phyloP scores from a whole-genome alignment of 2,113 vertebrate species.

The Oplegnathus fasciatus region DNA sequence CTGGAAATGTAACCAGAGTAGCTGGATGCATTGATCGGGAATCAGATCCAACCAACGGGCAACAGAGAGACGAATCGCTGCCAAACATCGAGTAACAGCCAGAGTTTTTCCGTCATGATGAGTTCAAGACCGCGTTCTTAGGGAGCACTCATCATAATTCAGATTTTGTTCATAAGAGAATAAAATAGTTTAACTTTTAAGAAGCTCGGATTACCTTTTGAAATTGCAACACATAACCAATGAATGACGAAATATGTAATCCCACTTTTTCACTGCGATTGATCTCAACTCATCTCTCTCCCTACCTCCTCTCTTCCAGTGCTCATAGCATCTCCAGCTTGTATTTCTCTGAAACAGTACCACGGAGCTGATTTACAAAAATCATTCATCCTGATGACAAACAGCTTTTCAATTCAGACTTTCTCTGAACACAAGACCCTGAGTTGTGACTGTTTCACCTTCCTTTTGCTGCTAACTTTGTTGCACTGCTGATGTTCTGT shows the following conservation, averaged over 20 bases:
- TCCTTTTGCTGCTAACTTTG: not conserved
- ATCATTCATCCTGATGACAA: conserved; percentile 1
- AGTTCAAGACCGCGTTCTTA: not conserved
- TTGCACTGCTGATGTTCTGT: not conserved
- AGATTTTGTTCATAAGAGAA: not conserved
- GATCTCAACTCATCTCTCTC: not conserved
- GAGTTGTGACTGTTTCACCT: not conserved
- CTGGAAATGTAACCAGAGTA: conserved; percentile 28
- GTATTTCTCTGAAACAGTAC: conserved; percentile 8
- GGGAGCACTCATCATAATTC: not conserved
- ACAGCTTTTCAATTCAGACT: conserved; percentile 24
- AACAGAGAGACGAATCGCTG: not conserved
- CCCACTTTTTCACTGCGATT: not conserved
- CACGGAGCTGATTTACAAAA: not conserved
- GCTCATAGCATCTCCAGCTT: not conserved
- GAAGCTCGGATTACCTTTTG: not conserved
- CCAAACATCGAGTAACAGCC: not conserved
- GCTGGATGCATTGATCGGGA: conserved; percentile 28
- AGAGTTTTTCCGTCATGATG: conserved; percentile 1
- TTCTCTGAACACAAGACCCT: not conserved
- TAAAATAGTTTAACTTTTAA: not conserved
- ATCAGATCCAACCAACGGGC: not conserved
- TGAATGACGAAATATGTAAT: conserved; percentile 5
- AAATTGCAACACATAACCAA: not conserved
- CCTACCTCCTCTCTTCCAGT: not conserved